Evolutionary conservation across 2,888 invertebrate species (phyloP).

Genomic region (Drosophila anomalata): DNA sequence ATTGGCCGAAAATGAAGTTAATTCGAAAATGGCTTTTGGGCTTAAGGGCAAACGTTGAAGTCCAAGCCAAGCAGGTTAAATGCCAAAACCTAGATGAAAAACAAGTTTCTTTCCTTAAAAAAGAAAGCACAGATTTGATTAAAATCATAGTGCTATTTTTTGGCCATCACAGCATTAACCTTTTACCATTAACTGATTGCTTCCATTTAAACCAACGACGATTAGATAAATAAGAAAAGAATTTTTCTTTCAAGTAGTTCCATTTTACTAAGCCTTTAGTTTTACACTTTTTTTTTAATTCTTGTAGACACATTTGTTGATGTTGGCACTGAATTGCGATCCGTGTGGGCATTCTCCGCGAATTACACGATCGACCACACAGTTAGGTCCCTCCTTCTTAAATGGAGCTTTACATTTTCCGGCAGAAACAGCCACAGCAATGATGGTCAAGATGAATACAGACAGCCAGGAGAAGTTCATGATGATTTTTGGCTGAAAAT

Average conservation of each 20-base stretch:
- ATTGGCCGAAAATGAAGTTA: conserved; percentile 52
- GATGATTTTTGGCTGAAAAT: conserved; percentile 26
- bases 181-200: no score
- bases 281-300: conserved; percentile 21
- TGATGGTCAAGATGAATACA: conserved; percentile 72
- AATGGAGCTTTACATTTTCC: conserved; percentile 68
- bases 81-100: not conserved
- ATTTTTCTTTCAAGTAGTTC: not conserved
- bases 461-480: conserved; percentile 79
- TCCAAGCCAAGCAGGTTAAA: conserved; percentile 10
- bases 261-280: not conserved
- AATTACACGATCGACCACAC: conserved; percentile 74
- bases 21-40: conserved; percentile 27
- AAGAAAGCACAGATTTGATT: not conserved
- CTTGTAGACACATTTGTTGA: conserved; percentile 78
- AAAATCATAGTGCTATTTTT: not conserved
- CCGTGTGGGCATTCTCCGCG: conserved; percentile 78
- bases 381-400: conserved; percentile 49
- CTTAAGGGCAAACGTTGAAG: conserved; percentile 31
- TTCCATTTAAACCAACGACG: no score
- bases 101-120: not conserved
- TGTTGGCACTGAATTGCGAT: conserved; percentile 67
- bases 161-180: no score
- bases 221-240: not conserved
- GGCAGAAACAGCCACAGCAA: conserved; percentile 67